Evolutionary conservation across 2,797 vertebrate species (phyloP), one percentile per base, ranked within the genome.

Genomic region (Phoxinus dragarum): DNA sequence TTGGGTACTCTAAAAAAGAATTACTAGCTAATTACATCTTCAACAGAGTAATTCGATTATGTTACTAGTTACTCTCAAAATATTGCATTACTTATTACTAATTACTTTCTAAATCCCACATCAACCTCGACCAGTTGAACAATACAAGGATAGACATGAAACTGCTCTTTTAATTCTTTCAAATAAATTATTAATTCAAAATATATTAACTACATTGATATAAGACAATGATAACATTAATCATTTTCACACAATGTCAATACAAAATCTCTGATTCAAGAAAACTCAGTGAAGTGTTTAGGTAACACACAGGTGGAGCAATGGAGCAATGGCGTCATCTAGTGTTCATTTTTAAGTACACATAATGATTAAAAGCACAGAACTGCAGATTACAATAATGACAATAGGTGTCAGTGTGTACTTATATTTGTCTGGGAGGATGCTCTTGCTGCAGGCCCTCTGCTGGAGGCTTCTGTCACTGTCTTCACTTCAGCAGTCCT

Each of bases 391-490:
- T 5, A 5, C 1, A 0, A 36, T 6, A 11, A 1, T 1, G 44
- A 19, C 90, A 85, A 82, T 81, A 59, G 89, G 14, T 85, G 90
- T 87, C 54, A 88, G 54, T 84, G n/a, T 40, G 2, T 68, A 14
- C 81, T 52, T n/a, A 87, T 0, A 44, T 85, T 84, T 85, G 36
- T 17, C 36, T 67, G 9, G 23, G 0, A 27, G 49, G 82, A 36
- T 42, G 0, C 14, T 56, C 19, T 6, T 8, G 61, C 6, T 19
- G 19, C n/a, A 31, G 10, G 67, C 77, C 88, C 71, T 49, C 88
- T 89, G 71, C 42, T 84, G 88, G 86, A 72, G 54, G 38, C 31
- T 47, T 85, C 40, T 36, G 66, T 6, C 14, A 80, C 23, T 71
- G 67, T 36, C 31, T 47, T 71, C 31, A 44, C 19, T 23, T 61